Base-by-base conservation (phyloP, 2,113 vertebrate species). In the Dermatemys mawii region DNA sequence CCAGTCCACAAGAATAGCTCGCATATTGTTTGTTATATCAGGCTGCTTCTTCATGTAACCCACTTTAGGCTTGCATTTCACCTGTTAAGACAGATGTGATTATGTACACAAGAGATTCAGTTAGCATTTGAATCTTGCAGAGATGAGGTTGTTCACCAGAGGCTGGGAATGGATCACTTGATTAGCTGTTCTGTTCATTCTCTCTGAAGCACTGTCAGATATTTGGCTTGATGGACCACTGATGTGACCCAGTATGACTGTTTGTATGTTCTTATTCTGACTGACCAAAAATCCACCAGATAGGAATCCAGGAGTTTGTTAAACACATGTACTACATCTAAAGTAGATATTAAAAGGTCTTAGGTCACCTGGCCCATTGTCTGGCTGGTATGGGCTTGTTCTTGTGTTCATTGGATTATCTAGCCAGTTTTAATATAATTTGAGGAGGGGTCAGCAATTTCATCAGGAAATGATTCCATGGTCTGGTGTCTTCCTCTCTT, bases 11-110 rank as follows among this genome's bases (percentile, higher is more conserved):
- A 99, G 98, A 94, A 99, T 99, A 84, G 99, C 99, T 32, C 99
- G 96, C 99, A 99, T 99, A 95, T 98, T 99, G 97, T 98, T 99
- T 1, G 99, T 99, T 95, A 99, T 99, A 93, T 99, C 99, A 0
- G 99, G 99, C 87, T 99, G 99, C 90, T 99, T 99, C 97, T 98
- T 99, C 99, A 99, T 99, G 97, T 99, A 99, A 84, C 98, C 99
- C 8, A 98, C 97, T 96, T 99, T 99, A 13, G 99, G 99, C 84
- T 98, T 98, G 93, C 98, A 99, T 92, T 99, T 99, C 75, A 99
- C 90, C 99, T 99, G 93, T 26, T 44, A 51, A 83, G 38, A 79
- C 11, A 91, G 81, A 22, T 78, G 21, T 19, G 32, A 48, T 26
- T 16, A 4, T 38, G 22, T 44, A 93, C 38, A 91, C 12, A 32